phyloP scores from a whole-genome alignment of 2,888 invertebrate genomes.

The Maniola hyperantus region DNA sequence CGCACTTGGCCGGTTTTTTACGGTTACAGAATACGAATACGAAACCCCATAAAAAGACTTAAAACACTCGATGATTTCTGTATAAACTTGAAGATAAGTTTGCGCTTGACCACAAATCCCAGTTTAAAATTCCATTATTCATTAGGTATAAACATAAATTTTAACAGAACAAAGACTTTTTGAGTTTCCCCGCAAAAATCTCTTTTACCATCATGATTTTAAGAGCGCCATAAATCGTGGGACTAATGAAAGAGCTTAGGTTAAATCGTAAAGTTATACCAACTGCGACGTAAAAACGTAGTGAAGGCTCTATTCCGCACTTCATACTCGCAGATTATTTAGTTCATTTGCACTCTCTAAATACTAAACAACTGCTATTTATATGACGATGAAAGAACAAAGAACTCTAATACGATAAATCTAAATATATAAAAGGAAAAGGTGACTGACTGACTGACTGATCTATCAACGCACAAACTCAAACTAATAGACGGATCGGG shows the following conservation, averaged over 20 bases:
- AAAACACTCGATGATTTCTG: no score
- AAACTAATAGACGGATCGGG: no score
- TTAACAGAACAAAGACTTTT: slow-evolving; percentile 11
- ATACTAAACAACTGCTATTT: neutral
- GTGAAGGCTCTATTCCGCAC: neutral
- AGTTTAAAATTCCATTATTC: neutral
- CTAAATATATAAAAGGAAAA: no score
- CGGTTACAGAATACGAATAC: no score
- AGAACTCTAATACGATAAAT: no score
- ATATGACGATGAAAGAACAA: neutral
- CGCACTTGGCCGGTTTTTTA: no score
- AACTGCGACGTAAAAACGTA: slow-evolving; percentile 18
- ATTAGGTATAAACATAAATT: slow-evolving; percentile 7
- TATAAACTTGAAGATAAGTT: neutral
- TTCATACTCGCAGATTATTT: neutral
- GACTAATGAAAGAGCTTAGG: slow-evolving; percentile 29
- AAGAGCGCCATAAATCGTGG: slow-evolving; percentile 25
- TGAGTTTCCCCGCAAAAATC: slow-evolving; percentile 10
- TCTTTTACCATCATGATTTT: slow-evolving; percentile 18
- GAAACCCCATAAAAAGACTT: no score
- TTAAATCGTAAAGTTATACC: slow-evolving; percentile 24
- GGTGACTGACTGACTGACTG: no score
- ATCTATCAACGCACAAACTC: no score
- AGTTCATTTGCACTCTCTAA: slow-evolving; percentile 8
- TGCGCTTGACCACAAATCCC: neutral